Evolutionary conservation across 2,888 invertebrate species (phyloP), one percentile per base, ranked within the genome.

Genomic region (Hydroisotoma schaefferi): DNA sequence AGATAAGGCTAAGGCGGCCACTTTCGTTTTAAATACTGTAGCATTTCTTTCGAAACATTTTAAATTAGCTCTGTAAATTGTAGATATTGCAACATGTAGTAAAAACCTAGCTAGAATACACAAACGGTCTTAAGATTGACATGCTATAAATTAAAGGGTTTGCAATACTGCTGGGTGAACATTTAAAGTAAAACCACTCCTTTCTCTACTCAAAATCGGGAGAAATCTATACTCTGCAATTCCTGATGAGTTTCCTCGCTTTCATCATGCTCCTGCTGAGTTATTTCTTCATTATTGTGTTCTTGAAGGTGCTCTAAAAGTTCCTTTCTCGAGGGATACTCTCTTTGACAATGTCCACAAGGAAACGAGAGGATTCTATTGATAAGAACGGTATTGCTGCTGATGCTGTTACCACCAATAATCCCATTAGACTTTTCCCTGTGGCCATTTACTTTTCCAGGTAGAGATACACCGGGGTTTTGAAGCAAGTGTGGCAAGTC

Each of bases 301-400:
- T 63, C 61, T 38, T 68, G 65, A 2, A 68, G 40, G 55, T 68
- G 68, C 1, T 63, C 65, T 26, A 63, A 53, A n/a, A 69, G 49
- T 51, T 59, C 57, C 46, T 59, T 49, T 37, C 65, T 54, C 26
- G 61, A 48, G 5, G 60, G 51, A 43, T 67, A 69, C 44, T 69
- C 67, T 38, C 65, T 67, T 46, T 69, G 67, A 49, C 69, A 69
- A 51, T 67, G 65, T 1, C 63, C 65, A 49, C 69, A 69, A 15
- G 63, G 59, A 46, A 59, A 65, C 38, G 52, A 37, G 10, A 43
- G 28, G 18, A 48, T 56, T 15, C 43, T 15, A 38, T 59, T 51
- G 37, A 43, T 43, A n/a, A 27, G 23, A 27, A n/a, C 5, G n/a
- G 40, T 5, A 20, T 40, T 20, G 20, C 8, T 40, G 5, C n/a